Evolutionary conservation across 2,888 invertebrate genomes (phyloP).

Genomic region (Gryllus longicercus): DNA sequence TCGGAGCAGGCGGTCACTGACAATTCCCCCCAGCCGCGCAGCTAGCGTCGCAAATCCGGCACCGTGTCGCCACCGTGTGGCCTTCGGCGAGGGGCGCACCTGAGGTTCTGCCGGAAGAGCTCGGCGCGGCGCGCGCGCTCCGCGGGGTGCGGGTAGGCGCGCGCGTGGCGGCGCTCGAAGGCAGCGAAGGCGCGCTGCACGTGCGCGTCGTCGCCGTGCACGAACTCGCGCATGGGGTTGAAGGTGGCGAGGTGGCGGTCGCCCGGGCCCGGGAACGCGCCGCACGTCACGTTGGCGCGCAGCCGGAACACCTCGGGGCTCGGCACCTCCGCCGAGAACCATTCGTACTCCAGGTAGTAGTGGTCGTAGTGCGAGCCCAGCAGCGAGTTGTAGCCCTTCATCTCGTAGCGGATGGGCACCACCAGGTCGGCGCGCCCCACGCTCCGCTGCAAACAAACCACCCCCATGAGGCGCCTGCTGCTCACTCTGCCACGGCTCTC

Average conservation of each 20-base stretch:
- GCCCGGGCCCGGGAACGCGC: slow-evolving; percentile 85
- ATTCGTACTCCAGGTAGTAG: slow-evolving; percentile 79
- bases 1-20: no score
- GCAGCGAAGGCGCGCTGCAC: slow-evolving; percentile 70
- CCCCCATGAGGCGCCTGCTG: no score
- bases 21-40: no score
- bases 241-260: slow-evolving; percentile 72
- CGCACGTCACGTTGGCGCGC: slow-evolving; percentile 60
- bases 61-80: no score
- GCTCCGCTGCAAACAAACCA: no score
- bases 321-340: slow-evolving; percentile 60
- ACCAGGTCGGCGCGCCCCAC: slow-evolving; percentile 47
- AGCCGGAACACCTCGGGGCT: slow-evolving; percentile 67
- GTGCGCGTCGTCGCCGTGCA: slow-evolving; percentile 69
- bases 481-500: no score
- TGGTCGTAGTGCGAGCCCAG: slow-evolving; percentile 96
- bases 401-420: slow-evolving; percentile 81
- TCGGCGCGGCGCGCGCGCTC: slow-evolving; percentile 71
- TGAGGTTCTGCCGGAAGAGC: slow-evolving; percentile 81
- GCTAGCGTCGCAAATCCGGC: no score
- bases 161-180: slow-evolving; percentile 70
- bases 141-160: slow-evolving; percentile 58
- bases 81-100: slow-evolving; percentile 48
- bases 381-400: slow-evolving; percentile 87
- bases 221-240: slow-evolving; percentile 91